Base-by-base conservation (phyloP, 2,113 vertebrate species). In the Brachyistius frenatus region DNA sequence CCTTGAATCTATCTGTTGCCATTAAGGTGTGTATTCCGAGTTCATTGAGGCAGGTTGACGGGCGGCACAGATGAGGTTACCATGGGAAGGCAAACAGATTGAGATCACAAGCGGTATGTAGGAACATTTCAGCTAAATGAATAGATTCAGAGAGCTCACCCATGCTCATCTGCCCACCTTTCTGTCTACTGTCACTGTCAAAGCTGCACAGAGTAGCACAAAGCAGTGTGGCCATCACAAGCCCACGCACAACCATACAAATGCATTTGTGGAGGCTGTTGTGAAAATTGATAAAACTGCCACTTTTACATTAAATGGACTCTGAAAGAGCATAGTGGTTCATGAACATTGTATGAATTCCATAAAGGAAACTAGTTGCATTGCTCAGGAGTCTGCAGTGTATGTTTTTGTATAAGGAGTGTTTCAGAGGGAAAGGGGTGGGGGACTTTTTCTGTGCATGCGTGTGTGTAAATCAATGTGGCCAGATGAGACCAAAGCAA, bases 401-500 rank as follows among this genome's bases (percentile, higher is more conserved):
- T 66, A 46, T 74, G 52, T 73, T 84, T 77, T 81, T 74, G 37
- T 73, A 55, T 62, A 31, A 56, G 36, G 61, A 72, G 47, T 53
- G 37, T 61, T 52, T 44, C 69, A 76, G 32, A 80, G 53, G 44
- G 55, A 64, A 36, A 36, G 39, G 36, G 62, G 23, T 23, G 35
- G 37, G 31, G 14, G 39, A 31, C 9, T 52, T 39, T 70, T 76
- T 30, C 39, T 46, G 35, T 73, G 64, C 15, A 2, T 36, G 50
- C 36, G 14, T 52, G 54, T 75, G 91, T 56, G 81, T 69, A 90
- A 93, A 94, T 93, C 91, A 93, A 88, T 92, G 92, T 91, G 87
- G 86, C 90, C 89, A 86, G 91, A 94, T 93, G 93, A 94, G 92
- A 94, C 93, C 93, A 90, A 93, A 95, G 93, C 93, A 94, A 95